Conservation (phyloP, 2,797 vertebrate genomes). For the Anniella stebbinsi region DNA sequence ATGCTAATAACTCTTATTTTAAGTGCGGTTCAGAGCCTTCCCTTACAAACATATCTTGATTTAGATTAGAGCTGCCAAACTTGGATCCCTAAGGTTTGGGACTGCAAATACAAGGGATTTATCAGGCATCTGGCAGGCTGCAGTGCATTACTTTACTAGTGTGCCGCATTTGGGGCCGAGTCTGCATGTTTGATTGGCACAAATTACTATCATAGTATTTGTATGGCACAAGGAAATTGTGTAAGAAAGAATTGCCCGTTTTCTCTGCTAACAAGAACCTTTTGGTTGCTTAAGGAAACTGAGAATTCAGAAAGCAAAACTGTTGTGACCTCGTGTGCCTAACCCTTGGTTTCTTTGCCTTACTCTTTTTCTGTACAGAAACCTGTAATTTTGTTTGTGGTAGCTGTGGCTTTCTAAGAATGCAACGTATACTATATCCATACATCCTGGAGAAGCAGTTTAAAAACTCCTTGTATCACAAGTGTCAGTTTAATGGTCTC, state of each 20-base stretch:
- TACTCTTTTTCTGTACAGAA: conserved; percentile 38
- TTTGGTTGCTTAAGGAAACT: conserved; percentile 43
- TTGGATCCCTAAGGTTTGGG: neutral
- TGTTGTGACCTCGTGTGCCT: conserved; percentile 26
- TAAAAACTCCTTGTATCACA: conserved; percentile 15
- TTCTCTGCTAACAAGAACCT: conserved; percentile 25
- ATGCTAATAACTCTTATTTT: neutral
- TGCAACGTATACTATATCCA: conserved; percentile 24
- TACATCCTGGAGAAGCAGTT: conserved; percentile 26
- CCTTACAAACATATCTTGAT: neutral
- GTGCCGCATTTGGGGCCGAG: neutral
- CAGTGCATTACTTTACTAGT: neutral
- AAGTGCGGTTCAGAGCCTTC: neutral
- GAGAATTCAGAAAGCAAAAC: conserved; percentile 12
- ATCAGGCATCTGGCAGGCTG: neutral
- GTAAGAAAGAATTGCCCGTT: neutral
- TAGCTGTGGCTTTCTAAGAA: conserved; percentile 27
- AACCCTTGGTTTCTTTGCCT: conserved; percentile 11
- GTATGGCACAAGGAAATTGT: conserved; percentile 26
- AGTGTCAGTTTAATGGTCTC: conserved; percentile 48
- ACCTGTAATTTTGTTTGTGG: conserved; percentile 23
- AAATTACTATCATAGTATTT: conserved; percentile 14
- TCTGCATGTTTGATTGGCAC: conserved; percentile 7
- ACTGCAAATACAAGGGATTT: neutral
- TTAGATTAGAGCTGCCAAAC: conserved; percentile 25